phyloP scores from a whole-genome alignment of 2,888 invertebrate species.

The Therioaphis trifolii region DNA sequence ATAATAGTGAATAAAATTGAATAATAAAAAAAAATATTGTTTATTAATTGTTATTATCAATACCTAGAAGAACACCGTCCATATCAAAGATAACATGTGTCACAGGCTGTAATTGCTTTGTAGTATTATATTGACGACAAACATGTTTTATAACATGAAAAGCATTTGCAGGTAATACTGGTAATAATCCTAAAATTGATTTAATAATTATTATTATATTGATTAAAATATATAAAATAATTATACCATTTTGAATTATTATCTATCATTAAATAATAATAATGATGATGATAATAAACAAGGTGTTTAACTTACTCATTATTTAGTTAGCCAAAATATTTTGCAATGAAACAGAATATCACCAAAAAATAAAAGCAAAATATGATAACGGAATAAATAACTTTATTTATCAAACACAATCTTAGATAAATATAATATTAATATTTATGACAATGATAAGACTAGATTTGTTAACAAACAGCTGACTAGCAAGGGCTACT shows the following conservation, averaged over 20 bases:
- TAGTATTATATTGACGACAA: conserved; percentile 7
- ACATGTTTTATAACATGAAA: neutral
- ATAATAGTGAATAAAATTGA: neutral
- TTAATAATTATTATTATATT: neutral
- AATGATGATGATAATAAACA: no score
- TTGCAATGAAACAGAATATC: neutral
- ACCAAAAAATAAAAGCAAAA: neutral
- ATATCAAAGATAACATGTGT: conserved; percentile 83
- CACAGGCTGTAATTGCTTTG: conserved; percentile 71
- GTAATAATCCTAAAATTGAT: conserved; percentile 26
- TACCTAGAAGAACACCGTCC: conserved; percentile 76
- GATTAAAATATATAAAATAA: neutral
- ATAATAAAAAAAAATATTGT: neutral
- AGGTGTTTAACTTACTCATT: conserved; percentile 52
- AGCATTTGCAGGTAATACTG: neutral
- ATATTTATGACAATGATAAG: conserved; percentile 3
- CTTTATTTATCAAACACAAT: conserved; percentile 28
- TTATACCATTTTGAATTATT: no score
- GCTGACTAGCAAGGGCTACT: conserved; percentile 16
- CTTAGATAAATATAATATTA: neutral
- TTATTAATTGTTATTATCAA: conserved; percentile 66
- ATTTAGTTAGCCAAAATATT: no score
- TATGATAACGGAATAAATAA: conserved; percentile 8
- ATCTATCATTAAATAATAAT: neutral
- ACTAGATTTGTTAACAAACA: conserved; percentile 52